Conservation (phyloP, 2,797 vertebrate genomes). For the Lepilemur ruficaudatus region DNA sequence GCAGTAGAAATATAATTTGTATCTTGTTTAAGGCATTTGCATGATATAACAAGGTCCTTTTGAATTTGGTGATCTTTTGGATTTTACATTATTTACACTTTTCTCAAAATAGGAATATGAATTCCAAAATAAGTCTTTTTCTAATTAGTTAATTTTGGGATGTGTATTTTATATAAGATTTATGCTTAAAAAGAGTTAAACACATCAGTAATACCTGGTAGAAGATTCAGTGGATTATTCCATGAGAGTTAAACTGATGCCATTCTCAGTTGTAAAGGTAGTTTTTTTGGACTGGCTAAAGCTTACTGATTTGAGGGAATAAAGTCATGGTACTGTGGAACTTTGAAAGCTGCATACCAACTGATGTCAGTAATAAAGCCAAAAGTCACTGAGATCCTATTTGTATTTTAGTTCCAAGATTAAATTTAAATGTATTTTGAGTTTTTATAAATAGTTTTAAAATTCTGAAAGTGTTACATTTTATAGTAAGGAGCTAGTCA, state of each 20-base stretch:
- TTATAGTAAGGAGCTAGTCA: not conserved
- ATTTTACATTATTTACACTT: constrained; percentile 34
- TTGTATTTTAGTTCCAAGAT: constrained; percentile 38
- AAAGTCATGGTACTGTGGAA: not conserved
- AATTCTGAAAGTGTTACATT: constrained; percentile 6
- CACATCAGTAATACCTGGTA: not conserved
- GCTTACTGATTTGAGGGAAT: not conserved
- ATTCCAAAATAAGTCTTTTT: not conserved
- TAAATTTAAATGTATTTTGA: constrained; percentile 19
- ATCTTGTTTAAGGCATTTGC: not conserved
- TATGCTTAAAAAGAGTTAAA: not conserved
- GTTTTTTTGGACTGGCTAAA: not conserved
- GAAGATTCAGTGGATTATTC: not conserved
- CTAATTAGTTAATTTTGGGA: not conserved
- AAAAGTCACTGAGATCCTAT: not conserved
- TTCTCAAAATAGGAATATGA: constrained; percentile 45
- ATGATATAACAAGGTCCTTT: not conserved
- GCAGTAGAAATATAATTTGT: not conserved
- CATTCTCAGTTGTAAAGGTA: not conserved
- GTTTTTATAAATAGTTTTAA: constrained; percentile 37
- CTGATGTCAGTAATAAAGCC: not conserved
- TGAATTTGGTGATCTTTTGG: constrained; percentile 2
- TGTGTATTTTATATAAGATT: not conserved
- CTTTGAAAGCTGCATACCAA: not conserved
- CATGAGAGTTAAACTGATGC: not conserved